Base-by-base conservation (phyloP, 1,140 invertebrate species). In the Tetramorium alpestre region DNA sequence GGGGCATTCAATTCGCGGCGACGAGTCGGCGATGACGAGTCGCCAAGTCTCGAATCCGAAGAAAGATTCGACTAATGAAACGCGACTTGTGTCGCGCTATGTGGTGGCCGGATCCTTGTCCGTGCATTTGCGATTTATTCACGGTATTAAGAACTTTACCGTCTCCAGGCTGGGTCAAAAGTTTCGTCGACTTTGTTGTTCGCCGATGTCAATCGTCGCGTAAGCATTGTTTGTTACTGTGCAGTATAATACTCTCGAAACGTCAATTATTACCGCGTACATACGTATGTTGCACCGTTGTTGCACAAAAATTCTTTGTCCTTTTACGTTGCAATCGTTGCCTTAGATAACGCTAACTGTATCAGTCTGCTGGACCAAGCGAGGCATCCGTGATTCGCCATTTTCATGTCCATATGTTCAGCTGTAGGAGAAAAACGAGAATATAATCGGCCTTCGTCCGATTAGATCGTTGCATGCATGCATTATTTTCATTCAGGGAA, bases 1-100 rank as follows among this genome's bases (percentile, higher is more conserved):
- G 88, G 70, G 75, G 69, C 82, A 86, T 88, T 88, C 82, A 88
- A 89, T 81, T 86, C 76, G 5, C 58, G 75, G 62, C 58, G 86
- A 49, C 41, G 18, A 56, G 10, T n/a, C n/a, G 25, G n/a, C 38
- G 44, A 87, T 87, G 81, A 87, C 81, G 64, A 87, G 65, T 77
- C 67, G 54, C 77, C n/a, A 60, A 70, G 65, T 38, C 51, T 25
- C 54, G 62, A 18, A 13, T 33, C 28, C 58, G 62, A 82, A 90
- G 72, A 89, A 82, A 64, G 65, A 65, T 58, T 64, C 67, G 38
- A 18, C 75, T 86, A 86, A 87, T 64, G 87, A 87, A 86, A 90
- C 56, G 49, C 87, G 73, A 64, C 41, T 54, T 41, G 25, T 41
- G 25, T 62, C 64, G 44, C 58, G 56, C 73, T 44, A 60, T 25